A percentile compares a stretch with the other conserved stretches of the same genome.
These are phyloP conservation scores for Puma concolor DNA, from an alignment of 2,113 vertebrate genomes.

Conservation along the genomic window DNA sequence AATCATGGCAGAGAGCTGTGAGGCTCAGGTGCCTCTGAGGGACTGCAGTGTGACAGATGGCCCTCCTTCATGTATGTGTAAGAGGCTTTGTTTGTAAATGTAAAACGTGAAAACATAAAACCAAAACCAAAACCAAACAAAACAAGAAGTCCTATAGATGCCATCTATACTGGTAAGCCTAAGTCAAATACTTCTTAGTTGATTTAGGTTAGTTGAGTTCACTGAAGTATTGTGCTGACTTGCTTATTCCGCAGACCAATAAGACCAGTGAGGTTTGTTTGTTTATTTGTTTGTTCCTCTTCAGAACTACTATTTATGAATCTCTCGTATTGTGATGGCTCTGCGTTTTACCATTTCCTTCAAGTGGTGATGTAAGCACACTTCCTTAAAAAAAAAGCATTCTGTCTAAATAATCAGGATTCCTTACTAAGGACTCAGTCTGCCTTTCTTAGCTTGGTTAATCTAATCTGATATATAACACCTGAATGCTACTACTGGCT, in stretches of 20 bases:
- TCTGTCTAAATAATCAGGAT: background rate
- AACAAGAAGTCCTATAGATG: background rate
- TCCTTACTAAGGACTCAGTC: background rate
- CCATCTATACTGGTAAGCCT: background rate
- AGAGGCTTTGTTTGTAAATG: background rate
- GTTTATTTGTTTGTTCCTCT: background rate
- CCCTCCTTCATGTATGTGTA: background rate
- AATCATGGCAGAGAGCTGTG: background rate
- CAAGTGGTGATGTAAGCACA: background rate
- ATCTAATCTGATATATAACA: background rate
- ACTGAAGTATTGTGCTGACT: background rate
- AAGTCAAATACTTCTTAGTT: background rate
- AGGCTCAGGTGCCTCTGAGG: background rate
- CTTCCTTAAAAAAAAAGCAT: slow-evolving; percentile 15
- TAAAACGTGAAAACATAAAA: background rate
- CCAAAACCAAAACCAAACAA: background rate
- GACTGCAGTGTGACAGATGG: background rate
- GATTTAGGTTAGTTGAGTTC: background rate
- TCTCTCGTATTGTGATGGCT: background rate
- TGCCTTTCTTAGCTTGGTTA: slow-evolving; percentile 9
- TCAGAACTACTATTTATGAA: background rate
- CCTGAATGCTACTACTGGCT: background rate
- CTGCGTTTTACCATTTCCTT: background rate
- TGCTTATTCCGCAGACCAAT: background rate
- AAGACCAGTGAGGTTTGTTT: background rate